These are phyloP conservation scores for Choristoneura rosaceana DNA, from an alignment of 2,888 invertebrate genomes.

Conservation along the genomic window DNA sequence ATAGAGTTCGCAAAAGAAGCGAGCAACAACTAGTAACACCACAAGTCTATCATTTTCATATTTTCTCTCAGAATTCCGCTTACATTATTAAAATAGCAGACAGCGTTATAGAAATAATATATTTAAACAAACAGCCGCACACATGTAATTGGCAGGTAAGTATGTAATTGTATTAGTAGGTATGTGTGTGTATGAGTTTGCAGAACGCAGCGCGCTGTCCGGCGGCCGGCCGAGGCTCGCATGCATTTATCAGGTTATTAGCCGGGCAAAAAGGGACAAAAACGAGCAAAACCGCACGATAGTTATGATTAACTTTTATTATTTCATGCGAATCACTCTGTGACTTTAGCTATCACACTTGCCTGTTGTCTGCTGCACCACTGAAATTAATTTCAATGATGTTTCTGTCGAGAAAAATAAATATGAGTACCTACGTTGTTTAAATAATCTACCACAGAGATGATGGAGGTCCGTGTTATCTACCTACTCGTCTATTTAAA, in stretches of 20 bases:
- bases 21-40: too few relatives aligned
- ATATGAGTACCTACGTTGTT: background rate
- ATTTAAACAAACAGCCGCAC: slow-evolving; percentile 34
- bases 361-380: slow-evolving; percentile 66
- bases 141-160: slow-evolving; percentile 33
- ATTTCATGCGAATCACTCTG: slow-evolving; percentile 37
- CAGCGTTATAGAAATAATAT: slow-evolving; percentile 20
- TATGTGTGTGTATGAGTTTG: slow-evolving; percentile 41
- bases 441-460: too few relatives aligned
- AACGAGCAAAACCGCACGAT: slow-evolving; percentile 31
- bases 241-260: slow-evolving; percentile 42
- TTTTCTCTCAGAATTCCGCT: too few relatives aligned
- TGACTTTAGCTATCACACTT: slow-evolving; percentile 56
- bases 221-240: slow-evolving; percentile 27
- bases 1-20: too few relatives aligned
- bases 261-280: slow-evolving; percentile 37
- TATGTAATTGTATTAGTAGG: slow-evolving; percentile 19
- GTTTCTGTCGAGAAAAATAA: slow-evolving; percentile 69
- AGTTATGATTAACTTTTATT: slow-evolving; percentile 41
- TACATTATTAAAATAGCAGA: slow-evolving; percentile 5
- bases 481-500: too few relatives aligned
- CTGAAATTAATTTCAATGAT: slow-evolving; percentile 73
- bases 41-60: too few relatives aligned
- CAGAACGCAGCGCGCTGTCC: slow-evolving; percentile 28
- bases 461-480: too few relatives aligned